Conservation (phyloP, 2,113 vertebrate genomes). For the Pseudorasbora parva region DNA sequence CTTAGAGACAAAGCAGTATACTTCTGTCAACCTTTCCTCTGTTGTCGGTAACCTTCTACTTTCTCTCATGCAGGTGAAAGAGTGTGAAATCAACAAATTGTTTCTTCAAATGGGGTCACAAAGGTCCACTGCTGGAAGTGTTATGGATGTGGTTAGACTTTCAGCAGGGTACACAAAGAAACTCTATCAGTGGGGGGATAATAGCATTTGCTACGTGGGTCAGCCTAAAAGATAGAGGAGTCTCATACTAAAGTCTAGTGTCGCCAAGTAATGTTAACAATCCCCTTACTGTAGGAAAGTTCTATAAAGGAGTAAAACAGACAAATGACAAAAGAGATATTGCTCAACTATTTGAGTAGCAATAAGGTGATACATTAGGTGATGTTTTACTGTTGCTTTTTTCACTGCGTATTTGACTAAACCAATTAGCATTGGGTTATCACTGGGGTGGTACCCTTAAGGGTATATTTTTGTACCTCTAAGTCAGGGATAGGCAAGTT, state of each 20-base stretch:
- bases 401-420: no score
- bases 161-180: slow-evolving; percentile 11
- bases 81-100: slow-evolving; percentile 22
- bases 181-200: background rate
- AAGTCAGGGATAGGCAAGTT: no score
- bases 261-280: background rate
- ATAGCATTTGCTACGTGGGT: slow-evolving; percentile 7
- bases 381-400: background rate
- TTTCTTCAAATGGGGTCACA: slow-evolving; percentile 20
- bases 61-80: slow-evolving; percentile 12
- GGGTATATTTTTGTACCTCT: no score
- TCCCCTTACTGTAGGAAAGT: background rate
- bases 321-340: background rate
- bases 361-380: background rate
- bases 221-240: background rate
- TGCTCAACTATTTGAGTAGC: background rate
- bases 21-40: background rate
- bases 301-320: background rate
- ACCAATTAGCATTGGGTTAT: no score
- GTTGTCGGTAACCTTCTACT: slow-evolving; percentile 17
- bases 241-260: background rate
- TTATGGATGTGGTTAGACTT: slow-evolving; percentile 18
- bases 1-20: background rate
- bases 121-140: slow-evolving; percentile 9
- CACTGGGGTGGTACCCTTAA: no score